phyloP scores from a whole-genome alignment of 2,888 invertebrate species.

The Oasisia sp. region DNA sequence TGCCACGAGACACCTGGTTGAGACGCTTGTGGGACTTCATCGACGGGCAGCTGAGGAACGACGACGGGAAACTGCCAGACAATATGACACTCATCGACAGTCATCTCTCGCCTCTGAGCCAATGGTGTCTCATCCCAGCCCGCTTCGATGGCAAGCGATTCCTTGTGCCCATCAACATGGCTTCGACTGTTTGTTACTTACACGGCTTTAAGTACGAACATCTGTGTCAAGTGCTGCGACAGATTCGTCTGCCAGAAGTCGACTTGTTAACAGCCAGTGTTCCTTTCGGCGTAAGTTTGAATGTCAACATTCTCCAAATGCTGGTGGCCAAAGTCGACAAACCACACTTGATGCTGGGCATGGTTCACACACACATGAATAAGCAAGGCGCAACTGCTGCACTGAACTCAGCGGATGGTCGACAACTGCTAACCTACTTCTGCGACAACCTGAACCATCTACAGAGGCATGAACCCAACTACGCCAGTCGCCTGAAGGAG shows the following conservation, averaged over 20 bases:
- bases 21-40: background rate
- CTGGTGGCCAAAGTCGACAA: slow-evolving; percentile 39
- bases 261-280: slow-evolving; percentile 28
- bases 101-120: slow-evolving; percentile 30
- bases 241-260: slow-evolving; percentile 38
- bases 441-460: slow-evolving; percentile 31
- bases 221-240: slow-evolving; percentile 28
- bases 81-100: background rate
- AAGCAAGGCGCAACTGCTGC: background rate
- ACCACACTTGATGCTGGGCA: slow-evolving; percentile 31
- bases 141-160: background rate
- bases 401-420: slow-evolving; percentile 22
- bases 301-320: slow-evolving; percentile 32
- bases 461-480: slow-evolving; percentile 24
- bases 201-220: slow-evolving; percentile 20
- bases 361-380: slow-evolving; percentile 29
- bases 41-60: background rate
- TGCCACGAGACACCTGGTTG: background rate
- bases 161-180: slow-evolving; percentile 28
- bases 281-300: slow-evolving; percentile 19
- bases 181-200: background rate
- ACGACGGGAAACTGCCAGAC: background rate
- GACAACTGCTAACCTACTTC: slow-evolving; percentile 38
- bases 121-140: slow-evolving; percentile 38
- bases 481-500: slow-evolving; percentile 28